Percentiles rank a stretch among this genome's conserved stretches.
Evolutionary conservation across 2,888 invertebrate species (phyloP).

Genomic region (Spodoptera littoralis): DNA sequence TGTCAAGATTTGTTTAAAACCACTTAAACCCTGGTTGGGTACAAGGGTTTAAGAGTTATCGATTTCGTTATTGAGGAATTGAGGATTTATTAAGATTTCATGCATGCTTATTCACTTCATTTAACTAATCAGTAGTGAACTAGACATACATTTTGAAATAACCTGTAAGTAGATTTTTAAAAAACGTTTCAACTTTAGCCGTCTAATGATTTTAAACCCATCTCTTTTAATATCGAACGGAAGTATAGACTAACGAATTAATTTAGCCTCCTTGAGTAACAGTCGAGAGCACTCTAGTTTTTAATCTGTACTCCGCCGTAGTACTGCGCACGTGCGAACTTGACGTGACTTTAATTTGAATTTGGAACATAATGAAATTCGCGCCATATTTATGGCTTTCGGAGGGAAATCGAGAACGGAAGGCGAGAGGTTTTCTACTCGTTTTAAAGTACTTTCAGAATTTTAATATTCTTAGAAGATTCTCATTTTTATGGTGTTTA

Average conservation of each 20-base stretch:
- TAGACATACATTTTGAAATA: no score
- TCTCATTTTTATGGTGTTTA: conserved; percentile 16
- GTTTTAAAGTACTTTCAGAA: conserved; percentile 47
- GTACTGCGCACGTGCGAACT: conserved; percentile 81
- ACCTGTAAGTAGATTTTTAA: no score
- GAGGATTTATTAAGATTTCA: no score
- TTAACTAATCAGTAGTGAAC: no score
- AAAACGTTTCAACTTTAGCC: no score
- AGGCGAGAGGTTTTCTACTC: conserved; percentile 61
- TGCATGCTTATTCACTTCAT: no score
- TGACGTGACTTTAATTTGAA: conserved; percentile 86
- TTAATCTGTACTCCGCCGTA: conserved; percentile 70
- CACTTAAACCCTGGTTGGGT: no score
- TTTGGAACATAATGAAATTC: conserved; percentile 84
- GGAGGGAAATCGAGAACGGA: conserved; percentile 77
- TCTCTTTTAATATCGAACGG: conserved; percentile 40
- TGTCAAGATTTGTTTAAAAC: no score
- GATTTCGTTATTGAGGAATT: no score
- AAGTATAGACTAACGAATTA: conserved; percentile 55
- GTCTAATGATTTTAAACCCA: background rate
- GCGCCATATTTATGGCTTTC: conserved; percentile 84
- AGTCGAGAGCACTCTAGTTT: conserved; percentile 65
- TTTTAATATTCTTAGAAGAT: conserved; percentile 33
- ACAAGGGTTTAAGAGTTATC: no score
- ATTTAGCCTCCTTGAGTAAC: conserved; percentile 54